These are phyloP conservation scores for Radopholus similis DNA, from an alignment of 1,140 invertebrate species.

Conservation along the genomic window DNA sequence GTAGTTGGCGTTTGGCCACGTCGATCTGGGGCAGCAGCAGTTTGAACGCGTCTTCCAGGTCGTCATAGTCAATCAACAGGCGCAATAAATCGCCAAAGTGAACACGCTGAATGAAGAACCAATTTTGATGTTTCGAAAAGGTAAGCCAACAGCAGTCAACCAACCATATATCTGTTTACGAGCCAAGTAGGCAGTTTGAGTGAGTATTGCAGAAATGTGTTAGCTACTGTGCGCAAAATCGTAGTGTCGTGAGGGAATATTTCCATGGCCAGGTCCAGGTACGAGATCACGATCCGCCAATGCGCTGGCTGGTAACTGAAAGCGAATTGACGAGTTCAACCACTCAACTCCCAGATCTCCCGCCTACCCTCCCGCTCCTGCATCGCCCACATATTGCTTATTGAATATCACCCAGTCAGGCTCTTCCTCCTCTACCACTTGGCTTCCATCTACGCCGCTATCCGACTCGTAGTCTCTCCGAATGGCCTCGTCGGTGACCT, in stretches of 20 bases:
- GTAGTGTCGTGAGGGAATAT: conserved; percentile 18
- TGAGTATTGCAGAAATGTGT: conserved; percentile 24
- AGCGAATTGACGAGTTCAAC: background rate
- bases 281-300: conserved; percentile 40
- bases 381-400: conserved; percentile 17
- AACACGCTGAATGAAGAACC: conserved; percentile 17
- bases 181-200: conserved; percentile 34
- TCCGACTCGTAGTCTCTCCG: background rate
- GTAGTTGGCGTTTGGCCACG: conserved; percentile 3
- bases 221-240: conserved; percentile 33
- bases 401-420: conserved; percentile 23
- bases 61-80: conserved; percentile 37
- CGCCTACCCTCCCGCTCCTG: background rate
- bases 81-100: conserved; percentile 37
- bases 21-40: conserved; percentile 24
- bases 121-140: background rate
- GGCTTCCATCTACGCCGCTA: background rate
- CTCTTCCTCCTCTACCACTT: conserved; percentile 23
- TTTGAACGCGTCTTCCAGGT: conserved; percentile 29
- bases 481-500: conserved; percentile 29
- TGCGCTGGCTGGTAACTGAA: conserved; percentile 26
- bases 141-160: background rate
- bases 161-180: conserved; percentile 23
- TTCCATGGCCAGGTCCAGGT: conserved; percentile 32
- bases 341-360: background rate